Percentiles rank a stretch among this genome's conserved stretches.
Conservation (phyloP, 2,888 invertebrate genomes). For the Neoascia interrupta region DNA sequence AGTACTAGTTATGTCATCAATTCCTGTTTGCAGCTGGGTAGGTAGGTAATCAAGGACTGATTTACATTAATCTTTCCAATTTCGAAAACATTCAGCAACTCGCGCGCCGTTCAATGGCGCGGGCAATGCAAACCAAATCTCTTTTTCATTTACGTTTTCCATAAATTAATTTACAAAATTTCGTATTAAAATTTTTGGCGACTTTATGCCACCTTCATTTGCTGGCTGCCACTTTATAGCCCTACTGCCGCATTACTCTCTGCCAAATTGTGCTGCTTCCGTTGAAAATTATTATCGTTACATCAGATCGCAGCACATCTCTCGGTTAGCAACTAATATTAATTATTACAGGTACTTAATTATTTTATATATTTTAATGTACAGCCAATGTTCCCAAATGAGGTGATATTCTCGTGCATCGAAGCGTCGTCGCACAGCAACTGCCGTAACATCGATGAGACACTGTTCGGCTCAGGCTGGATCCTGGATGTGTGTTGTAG, state of each 20-base stretch:
- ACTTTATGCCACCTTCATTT: background rate
- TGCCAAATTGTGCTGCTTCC: conserved; percentile 9
- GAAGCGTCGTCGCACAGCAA: conserved; percentile 31
- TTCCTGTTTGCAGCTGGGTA: too few species aligned
- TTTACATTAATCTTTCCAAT: too few species aligned
- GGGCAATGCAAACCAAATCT: too few species aligned
- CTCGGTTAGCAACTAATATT: conserved; percentile 54
- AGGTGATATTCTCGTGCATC: conserved; percentile 37
- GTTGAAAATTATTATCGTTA: conserved; percentile 48
- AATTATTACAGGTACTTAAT: conserved; percentile 70
- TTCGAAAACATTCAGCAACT: too few species aligned
- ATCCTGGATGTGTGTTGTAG: conserved; percentile 7
- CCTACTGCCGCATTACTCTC: background rate
- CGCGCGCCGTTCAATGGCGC: too few species aligned
- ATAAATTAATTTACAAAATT: conserved; percentile 48
- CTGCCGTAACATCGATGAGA: conserved; percentile 64
- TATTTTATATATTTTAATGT: conserved; percentile 67
- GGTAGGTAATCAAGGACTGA: too few species aligned
- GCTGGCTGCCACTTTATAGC: background rate
- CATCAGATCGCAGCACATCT: conserved; percentile 36
- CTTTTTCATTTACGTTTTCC: too few species aligned
- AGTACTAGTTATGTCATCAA: too few species aligned
- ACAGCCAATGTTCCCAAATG: conserved; percentile 52
- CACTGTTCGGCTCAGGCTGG: conserved; percentile 29
- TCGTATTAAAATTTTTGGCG: conserved; percentile 36